Base-by-base conservation (phyloP, 1,140 invertebrate genomes). In the Tribolium castaneum region DNA sequence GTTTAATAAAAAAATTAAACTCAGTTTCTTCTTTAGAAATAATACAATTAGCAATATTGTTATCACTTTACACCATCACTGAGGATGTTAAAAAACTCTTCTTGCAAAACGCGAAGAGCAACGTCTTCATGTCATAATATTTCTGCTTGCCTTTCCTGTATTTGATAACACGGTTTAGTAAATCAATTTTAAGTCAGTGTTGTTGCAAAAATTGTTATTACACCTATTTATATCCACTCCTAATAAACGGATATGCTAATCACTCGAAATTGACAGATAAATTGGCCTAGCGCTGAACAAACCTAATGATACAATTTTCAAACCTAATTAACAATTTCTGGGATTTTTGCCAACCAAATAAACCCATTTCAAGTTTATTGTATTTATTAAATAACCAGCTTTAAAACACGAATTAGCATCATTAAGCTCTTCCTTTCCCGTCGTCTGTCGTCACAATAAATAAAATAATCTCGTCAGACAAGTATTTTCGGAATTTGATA, bases 401-500 rank as follows among this genome's bases (percentile, higher is more conserved):
- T 14, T 52, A 19, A 14, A n/a, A 50, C 12, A 14, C 13, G 13
- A 52, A 19, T 45, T 45, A 45, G 13, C 6, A 34, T 66, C 59
- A 66, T 66, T 66, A 66, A 66, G 30, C 34, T 39, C 25, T 66
- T 66, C 14, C n/a, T 34, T 30, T 59, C 45, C 7, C 39, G 19
- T n/a, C 34, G 45, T 51, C 4, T 56, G 12, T 16, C 4, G 30
- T 74, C 25, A 30, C 25, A 30, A 30, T 30, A 34, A 66, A 66
- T 66, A 35, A 12, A 14, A 34, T 54, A 52, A 75, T 54, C 35
- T n/a, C 16, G 52, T 51, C 73, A 56, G 49, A 35, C 73, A 75
- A 54, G 51, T 19, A 54, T 56, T 59, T 75, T 75, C 34, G 14
- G 49, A 54, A 75, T 75, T 34, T 34, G 49, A 74, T 54, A 75